phyloP scores from a whole-genome alignment of 1,140 invertebrate genomes.

The Caenorhabditis remanei region DNA sequence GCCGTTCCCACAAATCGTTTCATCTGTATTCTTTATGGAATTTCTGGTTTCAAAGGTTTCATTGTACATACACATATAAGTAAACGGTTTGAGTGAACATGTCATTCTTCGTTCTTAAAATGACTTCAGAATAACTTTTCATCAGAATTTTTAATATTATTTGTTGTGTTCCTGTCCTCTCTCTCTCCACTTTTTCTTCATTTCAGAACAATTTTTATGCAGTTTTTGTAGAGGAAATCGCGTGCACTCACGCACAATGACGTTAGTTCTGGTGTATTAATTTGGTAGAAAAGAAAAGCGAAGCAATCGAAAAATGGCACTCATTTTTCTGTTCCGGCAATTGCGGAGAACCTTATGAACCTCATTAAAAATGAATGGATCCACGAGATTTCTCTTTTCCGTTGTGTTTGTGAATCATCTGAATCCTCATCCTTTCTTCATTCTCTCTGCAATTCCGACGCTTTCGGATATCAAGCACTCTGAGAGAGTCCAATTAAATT shows the following conservation, averaged over 20 bases:
- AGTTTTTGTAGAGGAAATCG: background rate
- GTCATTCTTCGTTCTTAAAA: slow-evolving; percentile 1
- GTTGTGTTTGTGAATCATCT: slow-evolving; percentile 4
- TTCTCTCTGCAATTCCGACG: too few relatives aligned
- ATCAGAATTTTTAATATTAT: background rate
- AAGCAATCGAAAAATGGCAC: background rate
- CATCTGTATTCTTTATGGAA: too few relatives aligned
- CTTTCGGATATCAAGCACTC: background rate
- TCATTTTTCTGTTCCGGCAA: slow-evolving; percentile 36
- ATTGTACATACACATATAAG: too few relatives aligned
- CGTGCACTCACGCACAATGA: slow-evolving; percentile 25
- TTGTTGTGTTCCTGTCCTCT: background rate
- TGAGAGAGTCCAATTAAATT: slow-evolving; percentile 34
- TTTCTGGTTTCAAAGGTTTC: too few relatives aligned
- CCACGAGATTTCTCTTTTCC: slow-evolving; percentile 15
- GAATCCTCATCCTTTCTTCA: background rate
- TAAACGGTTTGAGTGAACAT: background rate
- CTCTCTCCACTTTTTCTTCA: background rate
- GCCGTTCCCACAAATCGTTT: too few relatives aligned
- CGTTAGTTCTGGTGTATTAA: background rate
- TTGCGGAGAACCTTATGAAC: background rate
- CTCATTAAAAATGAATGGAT: slow-evolving; percentile 39
- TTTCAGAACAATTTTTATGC: background rate
- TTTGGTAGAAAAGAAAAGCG: slow-evolving; percentile 26
- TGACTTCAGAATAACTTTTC: background rate